Percentiles rank a stretch among this genome's conserved stretches.
Conservation (phyloP, 2,888 invertebrate genomes). For the Mythimna albipuncta region DNA sequence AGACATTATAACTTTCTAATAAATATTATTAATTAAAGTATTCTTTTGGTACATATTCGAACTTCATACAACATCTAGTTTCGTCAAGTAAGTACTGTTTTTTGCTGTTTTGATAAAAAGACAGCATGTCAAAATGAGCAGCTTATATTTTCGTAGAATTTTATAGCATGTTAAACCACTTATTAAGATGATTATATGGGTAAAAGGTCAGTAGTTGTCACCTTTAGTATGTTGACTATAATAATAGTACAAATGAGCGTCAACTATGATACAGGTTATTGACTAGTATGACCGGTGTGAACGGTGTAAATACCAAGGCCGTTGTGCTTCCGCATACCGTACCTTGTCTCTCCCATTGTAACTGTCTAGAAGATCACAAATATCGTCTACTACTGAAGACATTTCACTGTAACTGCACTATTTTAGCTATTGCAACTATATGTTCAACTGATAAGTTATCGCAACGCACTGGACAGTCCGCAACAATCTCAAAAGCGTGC, state of each 20-base stretch:
- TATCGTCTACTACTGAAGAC: slow-evolving; percentile 87
- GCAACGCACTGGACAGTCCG: slow-evolving; percentile 13
- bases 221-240: slow-evolving; percentile 6
- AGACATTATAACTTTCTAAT: too few relatives aligned
- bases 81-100: not conserved
- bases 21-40: too few relatives aligned
- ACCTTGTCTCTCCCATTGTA: slow-evolving; percentile 97
- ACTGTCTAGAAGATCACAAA: slow-evolving; percentile 94
- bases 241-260: slow-evolving; percentile 30
- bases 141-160: not conserved
- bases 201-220: slow-evolving; percentile 35
- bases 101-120: not conserved
- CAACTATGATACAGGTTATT: slow-evolving; percentile 70
- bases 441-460: slow-evolving; percentile 70
- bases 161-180: slow-evolving; percentile 1
- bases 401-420: slow-evolving; percentile 67
- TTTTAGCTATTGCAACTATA: slow-evolving; percentile 5
- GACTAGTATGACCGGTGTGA: slow-evolving; percentile 70
- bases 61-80: too few relatives aligned
- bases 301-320: slow-evolving; percentile 74
- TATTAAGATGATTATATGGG: slow-evolving; percentile 8
- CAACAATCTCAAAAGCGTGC: slow-evolving; percentile 64
- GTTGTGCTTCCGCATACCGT: slow-evolving; percentile 80
- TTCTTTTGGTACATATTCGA: too few relatives aligned
- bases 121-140: not conserved